Conservation (phyloP, 2,888 invertebrate genomes). For the Sarcophaga caerulescens region DNA sequence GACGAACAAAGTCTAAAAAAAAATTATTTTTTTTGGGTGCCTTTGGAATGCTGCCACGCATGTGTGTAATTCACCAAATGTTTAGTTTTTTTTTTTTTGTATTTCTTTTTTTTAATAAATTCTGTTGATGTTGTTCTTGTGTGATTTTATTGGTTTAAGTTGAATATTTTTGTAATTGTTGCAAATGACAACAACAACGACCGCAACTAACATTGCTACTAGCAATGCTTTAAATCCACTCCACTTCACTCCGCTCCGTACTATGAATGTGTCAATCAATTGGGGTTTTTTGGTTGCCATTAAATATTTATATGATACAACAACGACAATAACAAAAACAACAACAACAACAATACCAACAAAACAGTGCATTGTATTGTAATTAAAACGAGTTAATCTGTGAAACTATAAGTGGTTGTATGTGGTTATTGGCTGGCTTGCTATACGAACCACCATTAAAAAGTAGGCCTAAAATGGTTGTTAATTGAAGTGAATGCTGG, state of each 20-base stretch:
- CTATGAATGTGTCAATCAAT: constrained; percentile 59
- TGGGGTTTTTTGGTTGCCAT: constrained; percentile 42
- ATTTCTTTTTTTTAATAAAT: background rate
- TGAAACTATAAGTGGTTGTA: constrained; percentile 25
- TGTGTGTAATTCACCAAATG: constrained; percentile 20
- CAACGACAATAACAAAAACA: constrained; percentile 7
- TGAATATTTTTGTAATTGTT: constrained; percentile 24
- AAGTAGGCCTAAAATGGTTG: constrained; percentile 35
- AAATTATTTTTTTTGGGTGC: background rate
- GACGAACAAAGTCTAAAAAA: too few relatives aligned
- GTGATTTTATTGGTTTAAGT: constrained; percentile 21
- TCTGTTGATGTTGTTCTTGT: background rate
- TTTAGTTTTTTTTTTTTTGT: too few relatives aligned
- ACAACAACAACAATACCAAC: background rate
- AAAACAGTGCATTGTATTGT: background rate
- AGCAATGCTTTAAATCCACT: background rate
- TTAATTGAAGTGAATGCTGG: constrained; percentile 39
- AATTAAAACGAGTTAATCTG: constrained; percentile 52
- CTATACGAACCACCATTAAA: constrained; percentile 16
- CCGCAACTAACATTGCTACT: background rate
- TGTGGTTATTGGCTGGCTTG: background rate
- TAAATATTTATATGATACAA: constrained; percentile 59
- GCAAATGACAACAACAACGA: constrained; percentile 13
- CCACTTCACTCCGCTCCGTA: constrained; percentile 64
- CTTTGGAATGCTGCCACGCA: background rate